Percentiles rank a stretch among this genome's conserved stretches.
phyloP scores from a whole-genome alignment of 2,113 vertebrate genomes.

The Lepisosteus osseus region DNA sequence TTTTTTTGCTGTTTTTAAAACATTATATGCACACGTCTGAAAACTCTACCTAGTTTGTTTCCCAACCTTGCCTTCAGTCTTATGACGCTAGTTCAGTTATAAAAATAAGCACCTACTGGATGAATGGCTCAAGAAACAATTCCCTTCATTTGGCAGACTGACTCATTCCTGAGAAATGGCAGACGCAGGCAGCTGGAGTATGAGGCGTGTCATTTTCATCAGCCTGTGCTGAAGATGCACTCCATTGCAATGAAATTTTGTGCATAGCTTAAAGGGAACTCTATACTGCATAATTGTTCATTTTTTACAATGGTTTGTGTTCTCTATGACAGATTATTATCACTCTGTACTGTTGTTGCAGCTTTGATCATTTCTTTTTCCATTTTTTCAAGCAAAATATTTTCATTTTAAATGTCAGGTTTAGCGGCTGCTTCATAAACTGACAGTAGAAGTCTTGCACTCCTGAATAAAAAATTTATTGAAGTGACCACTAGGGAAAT shows the following conservation, averaged over 20 bases:
- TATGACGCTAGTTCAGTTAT: neutral
- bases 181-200: neutral
- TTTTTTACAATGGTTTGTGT: too few species aligned
- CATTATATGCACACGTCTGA: too few species aligned
- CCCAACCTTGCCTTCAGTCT: neutral
- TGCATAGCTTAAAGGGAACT: slow-evolving; percentile 2
- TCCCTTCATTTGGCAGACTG: neutral
- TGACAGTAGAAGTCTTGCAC: too few species aligned
- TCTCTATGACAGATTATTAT: too few species aligned
- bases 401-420: neutral
- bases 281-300: neutral
- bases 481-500: too few species aligned
- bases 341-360: too few species aligned
- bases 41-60: neutral
- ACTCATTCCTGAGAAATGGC: neutral
- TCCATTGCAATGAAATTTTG: neutral
- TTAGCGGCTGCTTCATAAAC: too few species aligned
- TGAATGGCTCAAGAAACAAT: neutral
- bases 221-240: neutral
- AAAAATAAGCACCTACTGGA: neutral
- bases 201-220: neutral
- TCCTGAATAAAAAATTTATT: too few species aligned
- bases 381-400: neutral
- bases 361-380: neutral
- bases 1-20: too few species aligned